A percentile compares a stretch with the other conserved stretches of the same genome.
Evolutionary conservation across 2,113 vertebrate genomes (phyloP).

Genomic region (Trachemys scripta): DNA sequence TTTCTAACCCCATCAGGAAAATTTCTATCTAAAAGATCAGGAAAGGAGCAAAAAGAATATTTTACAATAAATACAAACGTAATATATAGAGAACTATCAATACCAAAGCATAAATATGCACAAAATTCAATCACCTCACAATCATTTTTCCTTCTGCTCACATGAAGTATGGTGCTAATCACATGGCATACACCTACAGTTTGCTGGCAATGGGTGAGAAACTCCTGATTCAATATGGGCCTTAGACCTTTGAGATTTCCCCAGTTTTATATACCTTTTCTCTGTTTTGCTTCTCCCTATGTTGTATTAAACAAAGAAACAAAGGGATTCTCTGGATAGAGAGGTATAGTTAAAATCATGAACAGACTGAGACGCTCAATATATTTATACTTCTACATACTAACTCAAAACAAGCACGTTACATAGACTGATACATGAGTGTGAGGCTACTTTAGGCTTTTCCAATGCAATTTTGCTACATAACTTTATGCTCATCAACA

Average conservation of each 20-base stretch:
- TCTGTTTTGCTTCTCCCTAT: not conserved
- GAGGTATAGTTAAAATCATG: not conserved
- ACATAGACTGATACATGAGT: not conserved
- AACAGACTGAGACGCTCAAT: not conserved
- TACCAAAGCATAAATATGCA: not conserved
- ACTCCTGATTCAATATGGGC: not conserved
- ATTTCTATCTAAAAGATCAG: not conserved
- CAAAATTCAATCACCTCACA: not conserved
- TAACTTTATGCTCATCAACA: not conserved
- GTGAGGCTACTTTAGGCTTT: not conserved
- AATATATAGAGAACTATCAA: not conserved
- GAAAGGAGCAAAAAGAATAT: not conserved
- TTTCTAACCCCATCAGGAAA: not conserved
- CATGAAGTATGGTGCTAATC: not conserved
- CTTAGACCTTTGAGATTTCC: not conserved
- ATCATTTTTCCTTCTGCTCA: not conserved
- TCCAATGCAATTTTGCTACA: slow-evolving; percentile 18
- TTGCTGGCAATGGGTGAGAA: not conserved
- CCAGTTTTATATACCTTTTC: not conserved
- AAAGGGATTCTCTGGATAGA: not conserved
- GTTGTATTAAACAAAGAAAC: not conserved
- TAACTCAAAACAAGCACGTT: not conserved
- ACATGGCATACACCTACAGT: not conserved
- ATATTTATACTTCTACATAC: not conserved
- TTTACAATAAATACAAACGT: not conserved